Base-by-base conservation (phyloP, 2,797 vertebrate species). In the Sparidentex hasta region DNA sequence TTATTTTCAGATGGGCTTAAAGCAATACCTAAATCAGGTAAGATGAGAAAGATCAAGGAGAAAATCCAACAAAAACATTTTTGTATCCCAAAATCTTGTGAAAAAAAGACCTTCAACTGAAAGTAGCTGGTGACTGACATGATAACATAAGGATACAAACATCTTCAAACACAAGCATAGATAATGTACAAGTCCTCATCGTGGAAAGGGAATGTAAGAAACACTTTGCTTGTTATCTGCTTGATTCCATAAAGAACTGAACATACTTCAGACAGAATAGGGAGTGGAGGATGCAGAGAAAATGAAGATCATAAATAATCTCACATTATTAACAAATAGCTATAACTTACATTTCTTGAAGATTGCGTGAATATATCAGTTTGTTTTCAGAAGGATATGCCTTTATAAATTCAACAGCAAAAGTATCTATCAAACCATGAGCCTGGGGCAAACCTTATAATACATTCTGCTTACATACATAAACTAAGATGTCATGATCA, bases 401-500 rank as follows among this genome's bases (percentile, higher is more conserved):
- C n/a, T 33, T 50, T n/a, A 46, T 23, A 41, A 46, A 41, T 54
- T 43, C n/a, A 71, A 20, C 38, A 54, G 12, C 21, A 70, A 56
- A 66, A 58, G 63, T 18, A 57, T 71, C 58, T 46, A 71, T 71
- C 48, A 69, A 21, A 43, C 11, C 25, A 17, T 41, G 20, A 65
- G 62, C 57, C 33, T 20, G 12, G 33, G 48, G 48, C 16, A n/a
- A 16, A 50, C 12, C 64, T 51, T 3, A 27, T 71, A n/a, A 63
- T 25, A 20, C 18, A 54, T 21, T 23, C 12, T 29, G 23, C 29
- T 46, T 33, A 17, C 63, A 67, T 71, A 56, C 23, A 54, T 62
- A 46, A 50, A 66, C 76, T 75, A 20, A 58, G 51, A 75, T 62
- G 51, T 63, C 72, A 66, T 46, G n/a, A 72, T 72, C 43, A 62